phyloP scores from a whole-genome alignment of 2,888 invertebrate genomes.

The Pogonocherus hispidulus region DNA sequence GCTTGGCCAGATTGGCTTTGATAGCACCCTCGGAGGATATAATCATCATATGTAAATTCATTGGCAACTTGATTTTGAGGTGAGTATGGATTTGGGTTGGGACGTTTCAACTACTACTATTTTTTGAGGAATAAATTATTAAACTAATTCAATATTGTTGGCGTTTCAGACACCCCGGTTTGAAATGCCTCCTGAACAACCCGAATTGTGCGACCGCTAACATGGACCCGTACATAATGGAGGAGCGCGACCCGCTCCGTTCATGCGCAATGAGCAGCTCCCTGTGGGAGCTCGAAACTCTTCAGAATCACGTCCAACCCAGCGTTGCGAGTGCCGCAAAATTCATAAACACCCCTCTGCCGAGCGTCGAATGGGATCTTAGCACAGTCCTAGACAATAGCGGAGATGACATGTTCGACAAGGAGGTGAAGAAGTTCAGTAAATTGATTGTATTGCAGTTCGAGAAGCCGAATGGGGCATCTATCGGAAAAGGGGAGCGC shows the following conservation, averaged over 20 bases:
- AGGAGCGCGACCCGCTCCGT: slow-evolving; percentile 83
- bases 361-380: slow-evolving; percentile 79
- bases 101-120: not conserved
- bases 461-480: slow-evolving; percentile 78
- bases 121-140: too few species aligned
- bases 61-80: slow-evolving; percentile 84
- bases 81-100: slow-evolving; percentile 46
- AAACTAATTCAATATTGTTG: too few species aligned
- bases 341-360: slow-evolving; percentile 78
- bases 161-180: slow-evolving; percentile 85
- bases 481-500: slow-evolving; percentile 74
- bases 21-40: slow-evolving; percentile 87
- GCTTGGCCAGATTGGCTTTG: slow-evolving; percentile 85
- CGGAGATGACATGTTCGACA: slow-evolving; percentile 80
- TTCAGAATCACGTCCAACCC: slow-evolving; percentile 82
- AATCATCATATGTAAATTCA: slow-evolving; percentile 82
- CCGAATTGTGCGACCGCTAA: slow-evolving; percentile 69
- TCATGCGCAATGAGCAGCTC: slow-evolving; percentile 90
- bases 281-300: slow-evolving; percentile 91
- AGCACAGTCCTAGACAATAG: slow-evolving; percentile 76
- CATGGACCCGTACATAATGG: slow-evolving; percentile 88
- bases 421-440: slow-evolving; percentile 81
- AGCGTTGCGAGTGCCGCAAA: slow-evolving; percentile 80
- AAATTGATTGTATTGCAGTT: slow-evolving; percentile 84
- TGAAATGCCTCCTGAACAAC: slow-evolving; percentile 77